Percentiles rank a stretch among this genome's conserved stretches.
These are phyloP conservation scores for Peromyscus polionotus DNA, from an alignment of 2,113 vertebrate species.

Conservation along the genomic window DNA sequence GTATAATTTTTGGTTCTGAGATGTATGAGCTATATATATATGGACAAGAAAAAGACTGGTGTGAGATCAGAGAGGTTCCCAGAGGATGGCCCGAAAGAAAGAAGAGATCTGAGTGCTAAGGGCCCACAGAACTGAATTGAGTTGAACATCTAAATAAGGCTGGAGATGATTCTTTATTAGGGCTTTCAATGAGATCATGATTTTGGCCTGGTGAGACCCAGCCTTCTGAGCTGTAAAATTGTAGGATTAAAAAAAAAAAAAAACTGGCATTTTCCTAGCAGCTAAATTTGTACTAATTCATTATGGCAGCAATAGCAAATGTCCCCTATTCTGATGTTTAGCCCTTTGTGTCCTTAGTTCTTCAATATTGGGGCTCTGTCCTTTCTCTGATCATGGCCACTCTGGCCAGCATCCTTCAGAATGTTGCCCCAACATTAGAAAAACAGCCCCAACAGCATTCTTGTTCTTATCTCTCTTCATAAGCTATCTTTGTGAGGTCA, in stretches of 20 bases:
- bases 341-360: neutral
- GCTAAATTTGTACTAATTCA: neutral
- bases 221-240: neutral
- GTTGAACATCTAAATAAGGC: neutral
- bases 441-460: neutral
- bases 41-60: neutral
- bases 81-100: neutral
- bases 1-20: neutral
- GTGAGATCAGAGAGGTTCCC: no score
- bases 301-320: neutral
- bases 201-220: neutral
- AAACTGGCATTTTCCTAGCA: neutral
- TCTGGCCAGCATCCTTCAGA: neutral
- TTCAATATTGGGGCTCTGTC: neutral
- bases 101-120: neutral
- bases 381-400: neutral
- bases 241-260: neutral
- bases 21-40: accelerated
- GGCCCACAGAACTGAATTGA: neutral
- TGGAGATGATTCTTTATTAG: neutral
- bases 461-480: neutral
- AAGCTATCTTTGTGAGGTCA: neutral
- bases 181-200: neutral
- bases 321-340: neutral
- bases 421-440: neutral